Conservation (phyloP, 2,113 vertebrate genomes). For the Lethenteron reissneri region DNA sequence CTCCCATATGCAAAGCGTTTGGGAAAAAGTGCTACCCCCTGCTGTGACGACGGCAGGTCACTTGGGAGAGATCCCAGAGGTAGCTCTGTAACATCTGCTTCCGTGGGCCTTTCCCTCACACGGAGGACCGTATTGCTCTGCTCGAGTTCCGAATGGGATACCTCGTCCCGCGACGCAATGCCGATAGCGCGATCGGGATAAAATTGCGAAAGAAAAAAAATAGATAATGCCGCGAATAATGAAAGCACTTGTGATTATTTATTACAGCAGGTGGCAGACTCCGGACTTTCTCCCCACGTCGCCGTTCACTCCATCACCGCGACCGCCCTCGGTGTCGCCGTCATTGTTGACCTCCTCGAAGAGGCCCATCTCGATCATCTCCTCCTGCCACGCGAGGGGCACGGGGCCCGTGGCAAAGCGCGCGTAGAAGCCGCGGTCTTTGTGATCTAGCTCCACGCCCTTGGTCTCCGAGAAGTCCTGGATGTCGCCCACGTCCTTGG, state of each 20-base stretch:
- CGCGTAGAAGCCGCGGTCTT: constrained; percentile 59
- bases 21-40: too few species aligned
- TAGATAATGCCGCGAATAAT: too few species aligned
- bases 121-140: too few species aligned
- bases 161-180: too few species aligned
- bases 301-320: constrained; percentile 16
- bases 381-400: constrained; percentile 49
- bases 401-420: constrained; percentile 52
- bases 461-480: constrained; percentile 63
- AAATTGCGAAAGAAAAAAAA: too few species aligned
- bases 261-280: constrained; percentile 40
- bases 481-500: constrained; percentile 59
- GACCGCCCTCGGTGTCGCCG: constrained; percentile 25
- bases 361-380: constrained; percentile 57
- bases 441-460: constrained; percentile 54
- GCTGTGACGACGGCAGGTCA: too few species aligned
- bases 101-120: too few species aligned
- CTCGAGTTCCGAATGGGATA: too few species aligned
- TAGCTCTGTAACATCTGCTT: too few species aligned
- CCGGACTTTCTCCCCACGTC: constrained; percentile 29
- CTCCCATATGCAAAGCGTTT: too few species aligned
- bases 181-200: too few species aligned
- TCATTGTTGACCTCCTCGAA: constrained; percentile 50
- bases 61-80: too few species aligned
- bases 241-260: constrained; percentile 13